These are phyloP conservation scores for Hoplias malabaricus DNA, from an alignment of 2,113 vertebrate genomes.

Conservation along the genomic window DNA sequence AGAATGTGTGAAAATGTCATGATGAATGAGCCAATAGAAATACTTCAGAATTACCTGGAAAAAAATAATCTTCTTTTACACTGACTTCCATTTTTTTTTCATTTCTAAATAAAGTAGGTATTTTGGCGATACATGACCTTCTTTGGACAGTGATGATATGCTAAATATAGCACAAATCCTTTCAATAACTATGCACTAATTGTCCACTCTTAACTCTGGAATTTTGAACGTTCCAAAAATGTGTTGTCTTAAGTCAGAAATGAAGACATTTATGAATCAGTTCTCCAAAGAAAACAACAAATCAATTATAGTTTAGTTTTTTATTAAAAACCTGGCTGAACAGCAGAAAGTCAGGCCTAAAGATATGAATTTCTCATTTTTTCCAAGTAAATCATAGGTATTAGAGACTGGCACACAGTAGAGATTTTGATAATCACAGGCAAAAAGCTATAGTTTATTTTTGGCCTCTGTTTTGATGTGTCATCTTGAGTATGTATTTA, in stretches of 20 bases:
- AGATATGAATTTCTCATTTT: constrained; percentile 10
- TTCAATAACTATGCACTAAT: too few relatives aligned
- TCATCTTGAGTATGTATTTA: background rate
- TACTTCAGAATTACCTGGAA: too few relatives aligned
- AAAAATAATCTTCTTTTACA: too few relatives aligned
- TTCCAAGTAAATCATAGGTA: constrained; percentile 20
- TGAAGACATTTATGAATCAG: constrained; percentile 25
- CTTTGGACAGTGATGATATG: too few relatives aligned
- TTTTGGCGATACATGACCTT: too few relatives aligned
- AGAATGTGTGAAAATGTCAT: too few relatives aligned
- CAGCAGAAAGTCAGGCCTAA: background rate
- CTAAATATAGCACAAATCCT: too few relatives aligned
- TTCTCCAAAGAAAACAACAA: constrained; percentile 39
- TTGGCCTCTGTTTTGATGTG: constrained; percentile 10
- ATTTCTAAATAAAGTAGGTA: too few relatives aligned
- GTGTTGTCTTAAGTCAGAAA: constrained; percentile 15
- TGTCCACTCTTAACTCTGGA: too few relatives aligned
- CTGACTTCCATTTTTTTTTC: too few relatives aligned
- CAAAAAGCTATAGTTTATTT: background rate
- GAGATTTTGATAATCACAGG: constrained; percentile 13
- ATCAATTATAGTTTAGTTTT: constrained; percentile 34
- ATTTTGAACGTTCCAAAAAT: too few relatives aligned
- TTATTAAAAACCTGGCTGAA: constrained; percentile 2
- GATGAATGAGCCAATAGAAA: too few relatives aligned
- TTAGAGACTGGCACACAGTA: background rate